These are phyloP conservation scores for Rhynchomys soricoides DNA, from an alignment of 2,113 vertebrate species.

Conservation along the genomic window DNA sequence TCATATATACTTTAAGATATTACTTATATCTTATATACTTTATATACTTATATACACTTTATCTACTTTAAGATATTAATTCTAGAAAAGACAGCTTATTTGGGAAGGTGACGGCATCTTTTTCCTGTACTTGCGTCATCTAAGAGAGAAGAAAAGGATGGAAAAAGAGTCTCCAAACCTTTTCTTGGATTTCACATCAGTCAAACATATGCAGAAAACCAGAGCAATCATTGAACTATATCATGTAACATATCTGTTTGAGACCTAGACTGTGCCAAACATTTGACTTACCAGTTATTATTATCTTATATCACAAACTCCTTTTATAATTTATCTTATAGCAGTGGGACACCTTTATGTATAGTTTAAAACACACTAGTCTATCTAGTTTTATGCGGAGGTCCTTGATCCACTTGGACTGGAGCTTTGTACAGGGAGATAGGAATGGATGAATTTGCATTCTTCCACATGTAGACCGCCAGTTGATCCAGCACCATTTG, in stretches of 20 bases:
- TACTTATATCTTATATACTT: too few relatives aligned
- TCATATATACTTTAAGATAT: constrained; percentile 59
- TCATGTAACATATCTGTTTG: not conserved
- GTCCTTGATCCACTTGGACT: too few relatives aligned
- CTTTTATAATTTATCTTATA: not conserved
- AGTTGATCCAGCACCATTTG: too few relatives aligned
- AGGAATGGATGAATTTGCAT: too few relatives aligned
- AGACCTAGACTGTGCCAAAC: not conserved
- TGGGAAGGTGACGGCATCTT: constrained; percentile 48
- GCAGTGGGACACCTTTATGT: not conserved
- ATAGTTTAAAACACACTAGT: not conserved
- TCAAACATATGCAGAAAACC: constrained; percentile 35
- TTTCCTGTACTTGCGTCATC: constrained; percentile 5
- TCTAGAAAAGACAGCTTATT: constrained; percentile 63
- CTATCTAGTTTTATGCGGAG: not conserved
- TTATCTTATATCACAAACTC: not conserved
- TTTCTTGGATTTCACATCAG: constrained; percentile 4
- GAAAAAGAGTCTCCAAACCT: not conserved
- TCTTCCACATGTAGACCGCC: too few relatives aligned
- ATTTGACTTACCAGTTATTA: constrained; percentile 36
- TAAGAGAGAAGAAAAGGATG: not conserved
- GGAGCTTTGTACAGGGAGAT: too few relatives aligned
- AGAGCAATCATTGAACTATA: not conserved
- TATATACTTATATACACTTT: too few relatives aligned
- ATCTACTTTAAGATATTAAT: constrained; percentile 64